Evolutionary conservation across 2,888 invertebrate species (phyloP).

Genomic region (Agapetus fuscipes): DNA sequence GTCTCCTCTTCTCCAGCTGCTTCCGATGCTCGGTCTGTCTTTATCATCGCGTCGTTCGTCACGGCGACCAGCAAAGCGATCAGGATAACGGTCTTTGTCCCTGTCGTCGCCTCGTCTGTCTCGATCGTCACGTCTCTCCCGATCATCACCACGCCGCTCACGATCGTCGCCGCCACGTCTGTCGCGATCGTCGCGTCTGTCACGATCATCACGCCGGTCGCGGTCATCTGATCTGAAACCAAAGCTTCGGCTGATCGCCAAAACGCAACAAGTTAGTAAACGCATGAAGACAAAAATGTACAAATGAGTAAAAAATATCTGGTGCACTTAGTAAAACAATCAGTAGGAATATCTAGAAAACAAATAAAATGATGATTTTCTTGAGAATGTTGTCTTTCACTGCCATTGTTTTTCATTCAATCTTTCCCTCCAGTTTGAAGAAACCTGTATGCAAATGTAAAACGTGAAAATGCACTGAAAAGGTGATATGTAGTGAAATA

Average conservation of each 20-base stretch:
- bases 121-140: slow-evolving; percentile 15
- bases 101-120: slow-evolving; percentile 13
- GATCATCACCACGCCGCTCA: slow-evolving; percentile 3
- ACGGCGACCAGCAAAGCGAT: slow-evolving; percentile 17
- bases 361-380: too few relatives aligned
- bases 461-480: too few relatives aligned
- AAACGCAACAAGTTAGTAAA: too few relatives aligned
- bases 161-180: slow-evolving; percentile 2
- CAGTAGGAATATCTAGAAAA: too few relatives aligned
- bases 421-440: too few relatives aligned
- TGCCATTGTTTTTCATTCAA: too few relatives aligned
- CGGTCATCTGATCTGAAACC: slow-evolving; percentile 19
- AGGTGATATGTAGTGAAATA: too few relatives aligned
- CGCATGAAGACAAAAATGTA: too few relatives aligned
- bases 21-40: slow-evolving; percentile 24
- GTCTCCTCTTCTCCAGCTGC: slow-evolving; percentile 37
- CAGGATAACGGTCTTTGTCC: slow-evolving; percentile 23
- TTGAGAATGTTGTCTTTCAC: too few relatives aligned
- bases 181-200: slow-evolving; percentile 6
- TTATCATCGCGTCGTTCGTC: slow-evolving; percentile 1
- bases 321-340: too few relatives aligned
- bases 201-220: slow-evolving; percentile 15
- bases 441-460: too few relatives aligned
- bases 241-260: slow-evolving; percentile 20
- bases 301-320: too few relatives aligned